phyloP scores from a whole-genome alignment of 2,888 invertebrate genomes.

The Hirtodrosophila histrioides region DNA sequence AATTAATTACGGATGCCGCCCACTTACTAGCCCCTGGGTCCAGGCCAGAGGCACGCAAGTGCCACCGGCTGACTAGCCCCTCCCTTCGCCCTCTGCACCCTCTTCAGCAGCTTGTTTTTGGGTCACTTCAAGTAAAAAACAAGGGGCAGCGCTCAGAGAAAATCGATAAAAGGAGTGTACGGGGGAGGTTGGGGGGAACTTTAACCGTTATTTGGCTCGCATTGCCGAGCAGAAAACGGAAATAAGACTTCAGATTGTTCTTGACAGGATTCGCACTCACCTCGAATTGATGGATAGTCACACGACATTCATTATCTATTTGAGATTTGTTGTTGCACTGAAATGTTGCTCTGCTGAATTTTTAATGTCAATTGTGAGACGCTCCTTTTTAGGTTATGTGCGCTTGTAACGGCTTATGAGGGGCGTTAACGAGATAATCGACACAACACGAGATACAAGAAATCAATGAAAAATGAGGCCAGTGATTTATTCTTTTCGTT shows the following conservation, averaged over 20 bases:
- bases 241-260: not conserved
- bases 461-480: constrained; percentile 14
- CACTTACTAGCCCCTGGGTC: not conserved
- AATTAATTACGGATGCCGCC: constrained; percentile 42
- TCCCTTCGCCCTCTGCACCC: constrained; percentile 6
- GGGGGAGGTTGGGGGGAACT: constrained; percentile 16
- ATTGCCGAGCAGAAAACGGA: not conserved
- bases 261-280: constrained; percentile 85
- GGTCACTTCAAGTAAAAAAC: constrained; percentile 69
- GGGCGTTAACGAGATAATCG: not conserved
- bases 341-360: constrained; percentile 39
- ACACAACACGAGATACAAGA: constrained; percentile 7
- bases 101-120: constrained; percentile 53
- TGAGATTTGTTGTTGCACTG: constrained; percentile 22
- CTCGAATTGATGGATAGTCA: constrained; percentile 92
- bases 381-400: constrained; percentile 38
- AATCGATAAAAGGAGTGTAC: constrained; percentile 70
- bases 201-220: constrained; percentile 18
- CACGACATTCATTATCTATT: constrained; percentile 94
- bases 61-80: constrained; percentile 1
- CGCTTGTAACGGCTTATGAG: constrained; percentile 20
- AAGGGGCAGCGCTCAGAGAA: constrained; percentile 61
- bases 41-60: constrained; percentile 11
- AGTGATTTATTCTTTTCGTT: constrained; percentile 21
- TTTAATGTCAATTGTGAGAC: constrained; percentile 40